Conservation (phyloP, 2,888 invertebrate species). For the Merodon equestris region DNA sequence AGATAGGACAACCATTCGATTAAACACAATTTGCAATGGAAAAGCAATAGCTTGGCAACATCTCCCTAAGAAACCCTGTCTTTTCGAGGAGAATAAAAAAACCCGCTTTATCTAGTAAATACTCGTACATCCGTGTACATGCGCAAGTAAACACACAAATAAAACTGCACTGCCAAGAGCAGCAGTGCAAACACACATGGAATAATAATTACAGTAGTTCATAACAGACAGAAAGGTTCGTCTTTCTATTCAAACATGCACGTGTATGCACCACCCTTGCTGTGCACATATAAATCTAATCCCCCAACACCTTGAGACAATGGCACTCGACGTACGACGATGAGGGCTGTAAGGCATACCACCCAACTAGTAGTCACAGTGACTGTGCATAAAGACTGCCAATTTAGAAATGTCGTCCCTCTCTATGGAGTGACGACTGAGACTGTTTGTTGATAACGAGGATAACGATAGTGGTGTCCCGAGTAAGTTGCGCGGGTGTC, state of each 20-base stretch:
- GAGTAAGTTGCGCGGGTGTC: constrained; percentile 2
- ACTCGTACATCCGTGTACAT: no score
- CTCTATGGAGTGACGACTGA: constrained; percentile 12
- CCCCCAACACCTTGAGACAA: constrained; percentile 52
- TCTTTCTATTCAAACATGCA: constrained; percentile 18
- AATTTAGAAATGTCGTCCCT: constrained; percentile 56
- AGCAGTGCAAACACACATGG: constrained; percentile 51
- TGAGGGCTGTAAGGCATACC: constrained; percentile 26
- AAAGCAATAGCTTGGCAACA: no score
- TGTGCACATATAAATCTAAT: constrained; percentile 45
- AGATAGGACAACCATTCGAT: no score
- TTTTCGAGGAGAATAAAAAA: constrained; percentile 1
- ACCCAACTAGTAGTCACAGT: constrained; percentile 29
- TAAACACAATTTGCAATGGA: no score
- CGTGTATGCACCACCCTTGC: constrained; percentile 18
- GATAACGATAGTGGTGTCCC: constrained; percentile 44
- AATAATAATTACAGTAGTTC: constrained; percentile 60
- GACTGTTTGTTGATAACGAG: constrained; percentile 30
- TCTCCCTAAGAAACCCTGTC: no score
- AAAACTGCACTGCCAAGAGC: constrained; percentile 20
- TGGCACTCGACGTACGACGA: constrained; percentile 36
- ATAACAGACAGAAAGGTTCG: constrained; percentile 19
- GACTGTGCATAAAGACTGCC: constrained; percentile 58
- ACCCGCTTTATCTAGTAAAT: neutral
- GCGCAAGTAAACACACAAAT: neutral